Conservation (phyloP, 2,797 vertebrate species). For the Leucoraja ocellata region DNA sequence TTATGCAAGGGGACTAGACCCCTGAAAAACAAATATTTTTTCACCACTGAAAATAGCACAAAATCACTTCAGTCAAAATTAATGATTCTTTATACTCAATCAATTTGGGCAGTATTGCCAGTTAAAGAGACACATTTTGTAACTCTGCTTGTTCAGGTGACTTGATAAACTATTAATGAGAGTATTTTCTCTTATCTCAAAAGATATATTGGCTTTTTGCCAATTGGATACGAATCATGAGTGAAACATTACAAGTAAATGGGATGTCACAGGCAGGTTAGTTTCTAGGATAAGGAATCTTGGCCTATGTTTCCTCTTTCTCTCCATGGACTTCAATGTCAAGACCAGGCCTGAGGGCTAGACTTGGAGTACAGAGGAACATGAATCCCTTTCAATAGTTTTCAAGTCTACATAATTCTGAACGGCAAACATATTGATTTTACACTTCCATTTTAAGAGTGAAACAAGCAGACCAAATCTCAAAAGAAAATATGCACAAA, state of each 20-base stretch:
- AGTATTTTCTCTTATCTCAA: background rate
- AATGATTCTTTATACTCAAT: too few relatives aligned
- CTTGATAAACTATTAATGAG: background rate
- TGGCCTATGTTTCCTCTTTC: background rate
- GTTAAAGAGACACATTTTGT: background rate
- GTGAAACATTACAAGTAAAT: background rate
- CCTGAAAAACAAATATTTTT: constrained; percentile 51
- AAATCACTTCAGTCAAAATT: background rate
- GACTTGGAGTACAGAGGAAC: too few relatives aligned
- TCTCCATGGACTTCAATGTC: background rate
- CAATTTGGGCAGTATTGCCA: background rate
- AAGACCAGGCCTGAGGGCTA: background rate
- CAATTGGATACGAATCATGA: background rate
- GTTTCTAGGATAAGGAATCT: background rate
- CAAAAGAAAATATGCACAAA: constrained; percentile 47
- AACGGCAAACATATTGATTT: background rate
- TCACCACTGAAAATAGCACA: background rate
- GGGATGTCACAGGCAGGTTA: background rate
- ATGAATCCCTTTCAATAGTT: background rate
- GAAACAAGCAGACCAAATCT: background rate
- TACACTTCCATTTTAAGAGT: background rate
- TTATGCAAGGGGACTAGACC: constrained; percentile 95
- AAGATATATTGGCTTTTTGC: background rate
- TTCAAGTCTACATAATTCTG: background rate
- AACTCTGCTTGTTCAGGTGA: background rate